These are phyloP conservation scores for Drosophila watanabei DNA, from an alignment of 1,140 invertebrate genomes.

Conservation along the genomic window DNA sequence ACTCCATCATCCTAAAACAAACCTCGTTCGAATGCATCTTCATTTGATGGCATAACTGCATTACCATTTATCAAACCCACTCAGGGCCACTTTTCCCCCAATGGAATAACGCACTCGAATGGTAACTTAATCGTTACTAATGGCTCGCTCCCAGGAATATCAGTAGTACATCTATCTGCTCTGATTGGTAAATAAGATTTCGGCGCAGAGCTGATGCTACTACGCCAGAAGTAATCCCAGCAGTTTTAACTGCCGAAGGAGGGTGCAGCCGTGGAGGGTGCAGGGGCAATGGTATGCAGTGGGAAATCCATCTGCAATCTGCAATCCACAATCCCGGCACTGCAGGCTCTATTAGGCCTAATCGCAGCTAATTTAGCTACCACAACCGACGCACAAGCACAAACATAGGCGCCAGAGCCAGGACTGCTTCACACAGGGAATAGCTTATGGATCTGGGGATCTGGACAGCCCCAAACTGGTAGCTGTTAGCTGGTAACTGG, in stretches of 20 bases:
- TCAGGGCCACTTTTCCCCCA: constrained; percentile 1
- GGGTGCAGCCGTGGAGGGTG: background rate
- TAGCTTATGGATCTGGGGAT: constrained; percentile 58
- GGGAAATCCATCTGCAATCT: constrained; percentile 22
- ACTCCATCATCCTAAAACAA: background rate
- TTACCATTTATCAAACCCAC: constrained; percentile 7
- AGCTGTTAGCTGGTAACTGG: constrained; percentile 7
- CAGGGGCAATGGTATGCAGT: background rate
- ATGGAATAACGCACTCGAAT: constrained; percentile 11
- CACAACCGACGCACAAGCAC: constrained; percentile 26
- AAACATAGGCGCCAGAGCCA: constrained; percentile 5
- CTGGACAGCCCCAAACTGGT: constrained; percentile 27
- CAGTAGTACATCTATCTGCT: constrained; percentile 15
- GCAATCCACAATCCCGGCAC: constrained; percentile 27
- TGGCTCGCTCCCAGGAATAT: constrained; percentile 15
- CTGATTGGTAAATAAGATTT: constrained; percentile 48
- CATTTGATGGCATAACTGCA: constrained; percentile 10
- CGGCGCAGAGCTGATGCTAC: background rate
- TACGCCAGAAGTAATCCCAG: constrained; percentile 38
- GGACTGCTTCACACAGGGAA: constrained; percentile 53
- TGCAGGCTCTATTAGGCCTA: constrained; percentile 68
- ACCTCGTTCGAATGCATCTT: background rate
- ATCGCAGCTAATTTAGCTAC: constrained; percentile 71
- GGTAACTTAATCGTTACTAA: constrained; percentile 26
- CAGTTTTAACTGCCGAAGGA: constrained; percentile 26